Evolutionary conservation across 1,140 invertebrate genomes (phyloP).

Genomic region (Agrilus planipennis): DNA sequence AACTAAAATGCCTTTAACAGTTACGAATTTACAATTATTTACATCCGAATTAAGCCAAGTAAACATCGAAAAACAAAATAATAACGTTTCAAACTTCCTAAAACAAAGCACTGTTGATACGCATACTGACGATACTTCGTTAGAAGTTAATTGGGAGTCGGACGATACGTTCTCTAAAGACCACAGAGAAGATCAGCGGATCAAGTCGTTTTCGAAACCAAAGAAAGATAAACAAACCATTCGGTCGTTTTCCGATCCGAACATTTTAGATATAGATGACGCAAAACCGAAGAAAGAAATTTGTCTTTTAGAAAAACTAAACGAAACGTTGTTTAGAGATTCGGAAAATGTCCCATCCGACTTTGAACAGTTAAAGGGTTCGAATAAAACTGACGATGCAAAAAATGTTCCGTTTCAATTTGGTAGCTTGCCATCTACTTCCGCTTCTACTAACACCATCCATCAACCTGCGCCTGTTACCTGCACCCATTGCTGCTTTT

Average conservation of each 20-base stretch:
- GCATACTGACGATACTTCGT: conserved; percentile 20
- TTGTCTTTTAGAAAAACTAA: conserved; percentile 21
- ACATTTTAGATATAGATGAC: conserved; percentile 25
- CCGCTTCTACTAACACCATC: conserved; percentile 25
- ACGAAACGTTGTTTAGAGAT: conserved; percentile 12
- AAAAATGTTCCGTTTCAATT: too few species aligned
- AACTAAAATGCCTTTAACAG: conserved; percentile 37
- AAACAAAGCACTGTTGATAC: conserved; percentile 18
- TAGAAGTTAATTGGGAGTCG: conserved; percentile 24
- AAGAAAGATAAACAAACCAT: too few species aligned
- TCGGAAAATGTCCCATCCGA: too few species aligned
- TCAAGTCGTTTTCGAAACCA: too few species aligned
- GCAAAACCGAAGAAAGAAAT: conserved; percentile 20
- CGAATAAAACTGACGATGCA: neutral
- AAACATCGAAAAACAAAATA: conserved; percentile 36
- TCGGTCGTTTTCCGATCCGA: conserved; percentile 31
- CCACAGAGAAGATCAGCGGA: too few species aligned
- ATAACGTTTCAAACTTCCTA: conserved; percentile 46
- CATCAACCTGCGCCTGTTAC: conserved; percentile 35
- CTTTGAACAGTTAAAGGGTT: too few species aligned
- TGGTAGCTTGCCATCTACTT: too few species aligned
- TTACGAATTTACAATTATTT: conserved; percentile 29
- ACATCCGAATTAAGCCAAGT: conserved; percentile 20
- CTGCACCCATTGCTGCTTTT: conserved; percentile 35
- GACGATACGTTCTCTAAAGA: too few species aligned